These are phyloP conservation scores for Arctia plantaginis DNA, from an alignment of 2,888 invertebrate species.

Conservation along the genomic window DNA sequence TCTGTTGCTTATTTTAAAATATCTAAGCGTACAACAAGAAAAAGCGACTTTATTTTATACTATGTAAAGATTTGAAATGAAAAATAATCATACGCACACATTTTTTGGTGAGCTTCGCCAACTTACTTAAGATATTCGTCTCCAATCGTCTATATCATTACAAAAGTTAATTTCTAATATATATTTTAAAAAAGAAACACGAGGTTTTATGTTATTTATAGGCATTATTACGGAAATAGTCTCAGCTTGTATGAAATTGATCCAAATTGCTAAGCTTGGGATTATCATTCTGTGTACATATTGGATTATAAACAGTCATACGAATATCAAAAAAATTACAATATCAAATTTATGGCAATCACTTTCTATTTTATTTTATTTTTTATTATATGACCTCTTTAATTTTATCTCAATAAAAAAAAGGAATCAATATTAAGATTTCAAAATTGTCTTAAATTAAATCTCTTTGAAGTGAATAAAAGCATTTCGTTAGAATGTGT, in stretches of 20 bases:
- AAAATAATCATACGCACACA: too few relatives aligned
- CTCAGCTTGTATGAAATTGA: neutral
- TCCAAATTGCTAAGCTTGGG: neutral
- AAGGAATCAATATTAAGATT: neutral
- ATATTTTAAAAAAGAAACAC: neutral
- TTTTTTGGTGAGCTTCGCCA: neutral
- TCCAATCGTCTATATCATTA: neutral
- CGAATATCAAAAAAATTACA: neutral
- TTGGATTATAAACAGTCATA: neutral
- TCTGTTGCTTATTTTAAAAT: too few relatives aligned
- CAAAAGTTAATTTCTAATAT: neutral
- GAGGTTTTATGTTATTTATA: neutral
- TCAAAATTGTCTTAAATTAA: neutral
- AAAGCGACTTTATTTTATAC: too few relatives aligned
- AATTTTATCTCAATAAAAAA: neutral
- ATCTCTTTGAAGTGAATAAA: neutral
- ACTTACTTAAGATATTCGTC: neutral
- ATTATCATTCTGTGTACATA: neutral
- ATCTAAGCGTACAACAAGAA: too few relatives aligned
- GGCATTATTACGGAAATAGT: neutral
- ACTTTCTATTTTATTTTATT: neutral
- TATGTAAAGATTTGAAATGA: too few relatives aligned
- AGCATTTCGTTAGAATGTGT: constrained; percentile 26
- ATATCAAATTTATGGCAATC: neutral
- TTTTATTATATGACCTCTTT: neutral